Base-by-base conservation (phyloP, 2,888 invertebrate genomes). In the Sphaerophoria rueppellii region DNA sequence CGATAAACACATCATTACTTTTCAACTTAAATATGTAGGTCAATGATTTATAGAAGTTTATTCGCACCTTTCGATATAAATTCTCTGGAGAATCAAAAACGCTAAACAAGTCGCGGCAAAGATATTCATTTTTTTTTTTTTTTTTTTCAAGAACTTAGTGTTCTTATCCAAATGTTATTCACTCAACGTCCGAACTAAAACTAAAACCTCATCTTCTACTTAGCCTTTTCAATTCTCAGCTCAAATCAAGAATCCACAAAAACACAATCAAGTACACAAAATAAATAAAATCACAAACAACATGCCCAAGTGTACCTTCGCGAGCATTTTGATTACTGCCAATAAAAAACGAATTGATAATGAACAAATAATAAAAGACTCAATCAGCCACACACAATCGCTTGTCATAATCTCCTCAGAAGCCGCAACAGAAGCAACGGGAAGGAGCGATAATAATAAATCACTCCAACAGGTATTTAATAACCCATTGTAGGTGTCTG, bases 401-500 rank as follows among this genome's bases (percentile, higher is more conserved):
- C 24, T 40, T 70, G 58, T 74, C 82, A 65, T 65, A 67, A 74
- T 79, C 82, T 74, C 63, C 40, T 57, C 70, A 60, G 54, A 70
- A 58, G 52, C n/a, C 6, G 9, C 9, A 40, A 9, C 43, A 11
- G 48, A 63, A 52, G 40, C 32, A 60, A 46, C 55, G 75, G 60
- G 71, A 24, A 24, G 24, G 24, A 24, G 24, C 24, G 24, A 24
- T 24, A 24, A 67, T 79, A 79, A 79, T 75, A 83, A 83, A 79
- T 71, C 75, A 83, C 83, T 83, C 43, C 65, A 76, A 80, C 83
- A 83, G 83, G 83, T 83, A 83, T 83, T 83, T 79, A 83, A 35
- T 72, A 80, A 80, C 80, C 83, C 80, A 80, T 83, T 83, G 74
- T 65, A 34, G 48, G 9, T 78, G 65, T 50, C 46, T 65, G 60